Conservation (phyloP, 2,888 invertebrate species). For the Sinhomidia bicolor region DNA sequence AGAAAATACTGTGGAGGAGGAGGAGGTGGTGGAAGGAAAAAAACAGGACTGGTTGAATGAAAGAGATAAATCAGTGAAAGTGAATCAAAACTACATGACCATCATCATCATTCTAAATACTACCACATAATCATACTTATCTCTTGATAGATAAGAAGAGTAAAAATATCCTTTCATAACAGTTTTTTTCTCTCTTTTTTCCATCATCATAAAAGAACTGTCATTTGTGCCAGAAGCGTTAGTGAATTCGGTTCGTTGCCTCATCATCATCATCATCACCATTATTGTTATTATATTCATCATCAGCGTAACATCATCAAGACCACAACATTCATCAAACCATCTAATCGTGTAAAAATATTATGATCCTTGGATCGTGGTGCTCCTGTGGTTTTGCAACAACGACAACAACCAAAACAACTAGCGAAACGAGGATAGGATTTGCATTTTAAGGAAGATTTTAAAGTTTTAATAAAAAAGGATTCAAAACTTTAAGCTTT, state of each 20-base stretch:
- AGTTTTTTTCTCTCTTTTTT: conserved; percentile 26
- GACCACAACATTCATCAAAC: conserved; percentile 52
- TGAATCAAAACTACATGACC: conserved; percentile 68
- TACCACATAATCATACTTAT: conserved; percentile 9
- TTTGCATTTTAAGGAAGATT: conserved; percentile 38
- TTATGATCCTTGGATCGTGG: conserved; percentile 62
- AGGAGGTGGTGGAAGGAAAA: background rate
- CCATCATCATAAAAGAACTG: conserved; percentile 40
- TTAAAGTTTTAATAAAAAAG: background rate
- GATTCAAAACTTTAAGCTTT: background rate
- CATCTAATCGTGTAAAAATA: conserved; percentile 53
- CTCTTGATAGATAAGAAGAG: background rate
- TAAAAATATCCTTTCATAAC: conserved; percentile 58
- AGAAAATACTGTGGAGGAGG: conserved; percentile 10
- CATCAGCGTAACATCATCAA: conserved; percentile 37
- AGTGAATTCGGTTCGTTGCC: conserved; percentile 70
- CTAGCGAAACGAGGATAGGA: conserved; percentile 33
- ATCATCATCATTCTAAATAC: conserved; percentile 40
- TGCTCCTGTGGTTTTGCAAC: conserved; percentile 63
- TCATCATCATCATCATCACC: conserved; percentile 39
- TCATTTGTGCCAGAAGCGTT: conserved; percentile 60
- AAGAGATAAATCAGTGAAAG: conserved; percentile 70
- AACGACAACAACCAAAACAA: background rate
- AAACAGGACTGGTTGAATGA: conserved; percentile 25
- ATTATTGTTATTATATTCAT: background rate